Conservation (phyloP, 1,140 invertebrate species). For the Teleogryllus occipitalis region DNA sequence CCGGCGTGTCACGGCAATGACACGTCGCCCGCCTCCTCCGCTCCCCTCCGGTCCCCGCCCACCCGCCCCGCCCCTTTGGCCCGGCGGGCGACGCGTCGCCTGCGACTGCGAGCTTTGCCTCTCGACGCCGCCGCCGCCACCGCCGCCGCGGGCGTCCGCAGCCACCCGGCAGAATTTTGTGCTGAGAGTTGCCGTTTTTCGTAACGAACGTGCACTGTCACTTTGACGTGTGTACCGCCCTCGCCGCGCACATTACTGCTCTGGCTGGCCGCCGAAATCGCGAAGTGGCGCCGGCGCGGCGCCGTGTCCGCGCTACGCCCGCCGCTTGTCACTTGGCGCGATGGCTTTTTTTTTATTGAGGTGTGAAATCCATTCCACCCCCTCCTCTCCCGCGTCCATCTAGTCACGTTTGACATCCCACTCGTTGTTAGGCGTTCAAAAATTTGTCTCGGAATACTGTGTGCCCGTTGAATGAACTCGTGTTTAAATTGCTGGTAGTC, state of each 20-base stretch:
- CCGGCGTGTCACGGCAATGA: conserved; percentile 6
- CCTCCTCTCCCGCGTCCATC: too few relatives aligned
- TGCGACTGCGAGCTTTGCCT: not conserved
- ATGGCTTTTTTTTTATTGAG: too few relatives aligned
- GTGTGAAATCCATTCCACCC: too few relatives aligned
- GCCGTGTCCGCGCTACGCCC: too few relatives aligned
- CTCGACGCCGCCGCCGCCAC: too few relatives aligned
- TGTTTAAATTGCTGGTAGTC: too few relatives aligned
- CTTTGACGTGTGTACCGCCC: conserved; percentile 14
- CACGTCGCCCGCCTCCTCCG: conserved; percentile 1
- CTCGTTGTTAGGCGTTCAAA: too few relatives aligned
- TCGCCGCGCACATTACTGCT: not conserved
- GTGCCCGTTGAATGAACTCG: too few relatives aligned
- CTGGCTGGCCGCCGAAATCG: not conserved
- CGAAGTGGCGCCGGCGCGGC: not conserved
- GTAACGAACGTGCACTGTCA: conserved; percentile 14
- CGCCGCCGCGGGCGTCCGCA: too few relatives aligned
- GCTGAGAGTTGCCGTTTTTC: conserved; percentile 17
- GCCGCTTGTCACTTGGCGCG: too few relatives aligned
- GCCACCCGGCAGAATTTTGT: not conserved
- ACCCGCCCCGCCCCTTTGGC: not conserved
- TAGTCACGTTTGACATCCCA: too few relatives aligned
- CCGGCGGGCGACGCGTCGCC: not conserved
- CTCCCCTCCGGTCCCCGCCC: not conserved
- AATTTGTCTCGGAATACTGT: too few relatives aligned